Base-by-base conservation (phyloP, 2,888 invertebrate species). In the Napeogenes sylphis region DNA sequence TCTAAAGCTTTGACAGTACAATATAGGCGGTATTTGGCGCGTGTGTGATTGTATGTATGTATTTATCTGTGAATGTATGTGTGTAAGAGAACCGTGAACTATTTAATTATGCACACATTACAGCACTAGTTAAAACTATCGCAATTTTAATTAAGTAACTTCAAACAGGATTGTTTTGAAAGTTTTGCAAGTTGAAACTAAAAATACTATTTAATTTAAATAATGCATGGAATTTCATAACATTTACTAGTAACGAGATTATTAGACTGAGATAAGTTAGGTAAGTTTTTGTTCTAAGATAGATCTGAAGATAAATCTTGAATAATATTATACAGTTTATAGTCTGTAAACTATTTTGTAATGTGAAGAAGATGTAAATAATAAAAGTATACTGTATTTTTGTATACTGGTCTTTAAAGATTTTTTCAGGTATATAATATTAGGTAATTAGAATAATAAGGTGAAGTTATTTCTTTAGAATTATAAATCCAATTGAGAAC, bases 91-190 rank as follows among this genome's bases (percentile, higher is more conserved):
- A 59, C 56, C 56, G 13, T 63, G 53, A 62, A 59, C 54, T 32
- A 55, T 56, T 61, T 46, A 62, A 64, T 65, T 67, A 64, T 63
- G 47, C 62, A 58, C 56, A 62, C 62, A 56, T 62, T 64, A 63
- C 60, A 56, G 58, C 58, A 58, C 62, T 63, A 60, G 56, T 63
- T 35, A 56, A 64, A 67, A 62, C 55, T 64, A 64, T 62, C 60
- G 66, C 55, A 64, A 64, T 62, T 60, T 51, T 62, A 64, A 67
- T 67, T 60, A 62, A 55, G 62, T 62, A 67, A 66, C 53, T 64
- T 66, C 12, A 60, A 58, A 62, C 62, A 55, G 46, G 60, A 60
- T 12, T 57, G 55, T 60, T 63, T 60, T 57, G 63, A 51, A 63
- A 63, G 46, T 47, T 58, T 53, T 53, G 53, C 51, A 51, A 59